These are phyloP conservation scores for Mastacembelus armatus DNA, from an alignment of 2,797 vertebrate species.

Conservation along the genomic window DNA sequence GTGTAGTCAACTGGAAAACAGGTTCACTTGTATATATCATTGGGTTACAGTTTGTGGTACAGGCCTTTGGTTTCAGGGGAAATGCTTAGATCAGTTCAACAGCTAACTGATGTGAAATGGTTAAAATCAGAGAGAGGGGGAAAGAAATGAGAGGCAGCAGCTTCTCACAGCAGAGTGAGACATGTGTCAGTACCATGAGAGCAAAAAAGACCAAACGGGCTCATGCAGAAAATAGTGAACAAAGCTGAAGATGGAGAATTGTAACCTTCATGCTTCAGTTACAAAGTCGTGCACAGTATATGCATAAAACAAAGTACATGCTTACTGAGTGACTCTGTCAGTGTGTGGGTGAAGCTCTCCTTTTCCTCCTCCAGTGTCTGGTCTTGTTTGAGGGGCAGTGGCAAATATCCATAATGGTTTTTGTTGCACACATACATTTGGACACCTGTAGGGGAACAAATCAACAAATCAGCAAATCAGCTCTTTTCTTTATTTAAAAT, in stretches of 20 bases:
- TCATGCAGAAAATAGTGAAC: constrained; percentile 21
- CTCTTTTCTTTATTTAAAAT: too few relatives aligned
- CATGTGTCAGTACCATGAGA: constrained; percentile 67
- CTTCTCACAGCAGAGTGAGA: constrained; percentile 62
- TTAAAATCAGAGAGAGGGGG: constrained; percentile 11
- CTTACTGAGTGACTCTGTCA: constrained; percentile 89
- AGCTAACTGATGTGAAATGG: constrained; percentile 16
- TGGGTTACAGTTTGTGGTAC: background rate
- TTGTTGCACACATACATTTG: constrained; percentile 91
- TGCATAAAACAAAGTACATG: background rate
- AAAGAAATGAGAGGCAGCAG: constrained; percentile 28
- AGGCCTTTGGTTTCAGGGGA: constrained; percentile 5
- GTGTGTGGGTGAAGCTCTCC: constrained; percentile 85
- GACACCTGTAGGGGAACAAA: constrained; percentile 75
- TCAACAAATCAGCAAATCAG: too few relatives aligned
- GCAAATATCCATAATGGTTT: constrained; percentile 88
- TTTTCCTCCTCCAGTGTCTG: constrained; percentile 86
- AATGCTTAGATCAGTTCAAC: constrained; percentile 17
- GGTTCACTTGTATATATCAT: constrained; percentile 3
- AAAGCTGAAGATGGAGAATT: background rate
- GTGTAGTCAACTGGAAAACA: constrained; percentile 81
- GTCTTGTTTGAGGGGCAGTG: constrained; percentile 85
- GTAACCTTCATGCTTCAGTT: background rate
- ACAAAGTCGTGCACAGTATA: background rate
- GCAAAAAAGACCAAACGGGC: constrained; percentile 29